A percentile compares a stretch with the other conserved stretches of the same genome.
Conservation (phyloP, 2,113 vertebrate genomes). For the Echinops telfairi region DNA sequence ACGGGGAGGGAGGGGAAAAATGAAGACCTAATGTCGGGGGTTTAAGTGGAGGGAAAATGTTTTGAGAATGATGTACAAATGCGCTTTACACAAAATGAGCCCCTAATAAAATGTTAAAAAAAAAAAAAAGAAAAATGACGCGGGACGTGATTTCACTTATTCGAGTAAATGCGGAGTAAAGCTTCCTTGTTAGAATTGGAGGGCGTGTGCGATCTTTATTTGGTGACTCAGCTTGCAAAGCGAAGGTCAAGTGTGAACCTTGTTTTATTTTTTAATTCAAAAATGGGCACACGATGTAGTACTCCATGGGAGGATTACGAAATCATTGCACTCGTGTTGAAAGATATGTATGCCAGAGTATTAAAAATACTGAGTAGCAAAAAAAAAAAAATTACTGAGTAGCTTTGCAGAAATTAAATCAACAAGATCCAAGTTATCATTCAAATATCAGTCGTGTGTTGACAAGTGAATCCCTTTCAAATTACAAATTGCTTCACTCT, state of each 20-base stretch:
- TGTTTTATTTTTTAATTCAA: conserved; percentile 69
- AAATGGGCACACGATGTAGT: conserved; percentile 64
- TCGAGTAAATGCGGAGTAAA: conserved; percentile 37
- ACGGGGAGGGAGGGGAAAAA: too few relatives aligned
- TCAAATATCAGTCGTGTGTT: conserved; percentile 60
- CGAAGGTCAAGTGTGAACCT: conserved; percentile 59
- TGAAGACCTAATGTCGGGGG: too few relatives aligned
- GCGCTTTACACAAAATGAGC: too few relatives aligned
- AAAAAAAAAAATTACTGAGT: conserved; percentile 58
- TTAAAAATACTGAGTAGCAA: conserved; percentile 61
- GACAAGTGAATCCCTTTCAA: conserved; percentile 19
- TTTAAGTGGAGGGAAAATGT: too few relatives aligned
- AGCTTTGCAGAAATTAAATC: conserved; percentile 73
- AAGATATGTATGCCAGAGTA: conserved; percentile 52
- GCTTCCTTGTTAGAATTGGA: not conserved
- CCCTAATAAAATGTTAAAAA: too few relatives aligned
- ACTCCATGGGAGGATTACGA: conserved; percentile 64
- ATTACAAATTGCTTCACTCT: conserved; percentile 31
- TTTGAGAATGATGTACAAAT: too few relatives aligned
- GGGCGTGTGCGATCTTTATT: conserved; percentile 7
- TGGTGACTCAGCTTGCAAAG: conserved; percentile 42
- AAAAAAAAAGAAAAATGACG: not conserved
- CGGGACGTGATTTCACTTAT: not conserved
- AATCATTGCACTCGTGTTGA: conserved; percentile 50
- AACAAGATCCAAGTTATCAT: conserved; percentile 60